Conservation (phyloP, 64 coral and sea anemone genomes). For the Pocillopora verrucosa region DNA sequence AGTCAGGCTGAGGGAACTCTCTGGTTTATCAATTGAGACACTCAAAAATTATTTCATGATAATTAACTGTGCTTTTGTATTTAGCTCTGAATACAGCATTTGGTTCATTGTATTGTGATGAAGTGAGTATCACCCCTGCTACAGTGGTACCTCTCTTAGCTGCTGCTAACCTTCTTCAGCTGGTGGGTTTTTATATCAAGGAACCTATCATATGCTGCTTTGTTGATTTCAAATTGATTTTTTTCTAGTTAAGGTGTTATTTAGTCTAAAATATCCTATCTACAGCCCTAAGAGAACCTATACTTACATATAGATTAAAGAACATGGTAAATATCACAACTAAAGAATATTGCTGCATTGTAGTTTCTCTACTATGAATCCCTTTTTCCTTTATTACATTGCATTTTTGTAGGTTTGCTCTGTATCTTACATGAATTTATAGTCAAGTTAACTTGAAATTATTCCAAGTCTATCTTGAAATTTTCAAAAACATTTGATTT, state of each 20-base stretch:
- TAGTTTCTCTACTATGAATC: too few relatives aligned
- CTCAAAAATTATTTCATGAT: not conserved
- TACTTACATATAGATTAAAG: too few relatives aligned
- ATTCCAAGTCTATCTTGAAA: too few relatives aligned
- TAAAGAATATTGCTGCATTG: too few relatives aligned
- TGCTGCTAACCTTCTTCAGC: constrained; percentile 76
- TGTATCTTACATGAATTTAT: too few relatives aligned
- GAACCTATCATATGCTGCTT: not conserved
- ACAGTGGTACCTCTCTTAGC: constrained; percentile 81
- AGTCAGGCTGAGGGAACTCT: not conserved
- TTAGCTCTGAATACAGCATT: constrained; percentile 88
- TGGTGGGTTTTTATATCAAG: constrained; percentile 47
- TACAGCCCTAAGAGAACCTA: too few relatives aligned
- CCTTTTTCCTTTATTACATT: too few relatives aligned
- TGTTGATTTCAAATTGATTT: not conserved
- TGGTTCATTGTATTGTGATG: constrained; percentile 97
- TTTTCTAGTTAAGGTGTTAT: too few relatives aligned
- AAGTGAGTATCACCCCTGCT: constrained; percentile 62
- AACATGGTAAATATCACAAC: too few relatives aligned
- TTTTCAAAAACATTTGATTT: not conserved
- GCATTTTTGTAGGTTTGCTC: too few relatives aligned
- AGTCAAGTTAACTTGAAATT: too few relatives aligned
- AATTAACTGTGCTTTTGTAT: not conserved
- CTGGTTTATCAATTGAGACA: not conserved
- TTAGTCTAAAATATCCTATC: too few relatives aligned